These are phyloP conservation scores for Salvelinus fontinalis DNA, from an alignment of 2,113 vertebrate species.

Conservation along the genomic window DNA sequence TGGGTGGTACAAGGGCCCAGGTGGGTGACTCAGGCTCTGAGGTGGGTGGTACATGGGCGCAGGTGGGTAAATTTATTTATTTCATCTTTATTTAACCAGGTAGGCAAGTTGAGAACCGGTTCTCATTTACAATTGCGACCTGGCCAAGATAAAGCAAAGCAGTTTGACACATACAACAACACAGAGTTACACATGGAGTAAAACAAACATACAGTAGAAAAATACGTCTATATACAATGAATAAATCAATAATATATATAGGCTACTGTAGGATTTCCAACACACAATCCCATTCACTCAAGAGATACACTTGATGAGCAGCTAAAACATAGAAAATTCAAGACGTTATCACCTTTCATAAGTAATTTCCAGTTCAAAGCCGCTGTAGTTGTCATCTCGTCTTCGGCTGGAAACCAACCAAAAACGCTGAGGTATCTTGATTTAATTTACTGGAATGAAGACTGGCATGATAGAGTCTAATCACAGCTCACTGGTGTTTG, in stretches of 20 bases:
- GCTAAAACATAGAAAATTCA: conserved; percentile 68
- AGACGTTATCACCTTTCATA: conserved; percentile 67
- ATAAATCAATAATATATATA: conserved; percentile 18
- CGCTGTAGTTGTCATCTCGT: conserved; percentile 46
- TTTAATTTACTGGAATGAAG: conserved; percentile 68
- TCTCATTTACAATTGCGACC: too few species aligned
- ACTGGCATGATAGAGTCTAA: conserved; percentile 45
- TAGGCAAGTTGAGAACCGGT: too few species aligned
- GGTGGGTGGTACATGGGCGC: too few species aligned
- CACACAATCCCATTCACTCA: conserved; percentile 66
- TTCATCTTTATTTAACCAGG: too few species aligned
- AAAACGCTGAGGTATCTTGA: conserved; percentile 52
- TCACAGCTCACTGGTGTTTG: conserved; percentile 37
- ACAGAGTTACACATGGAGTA: too few species aligned
- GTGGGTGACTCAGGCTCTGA: conserved; percentile 59
- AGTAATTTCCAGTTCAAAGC: conserved; percentile 74
- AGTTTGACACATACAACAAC: too few species aligned
- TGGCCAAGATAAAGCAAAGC: too few species aligned
- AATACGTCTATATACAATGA: conserved; percentile 13
- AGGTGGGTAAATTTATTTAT: too few species aligned
- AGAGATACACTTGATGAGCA: conserved; percentile 72
- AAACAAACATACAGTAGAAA: conserved; percentile 29
- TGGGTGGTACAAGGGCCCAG: conserved; percentile 73
- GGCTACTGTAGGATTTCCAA: conserved; percentile 70
- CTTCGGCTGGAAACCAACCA: conserved; percentile 60